phyloP scores from a whole-genome alignment of 53 echinoderm and acorn worm genomes.

The Arbacia lixula region DNA sequence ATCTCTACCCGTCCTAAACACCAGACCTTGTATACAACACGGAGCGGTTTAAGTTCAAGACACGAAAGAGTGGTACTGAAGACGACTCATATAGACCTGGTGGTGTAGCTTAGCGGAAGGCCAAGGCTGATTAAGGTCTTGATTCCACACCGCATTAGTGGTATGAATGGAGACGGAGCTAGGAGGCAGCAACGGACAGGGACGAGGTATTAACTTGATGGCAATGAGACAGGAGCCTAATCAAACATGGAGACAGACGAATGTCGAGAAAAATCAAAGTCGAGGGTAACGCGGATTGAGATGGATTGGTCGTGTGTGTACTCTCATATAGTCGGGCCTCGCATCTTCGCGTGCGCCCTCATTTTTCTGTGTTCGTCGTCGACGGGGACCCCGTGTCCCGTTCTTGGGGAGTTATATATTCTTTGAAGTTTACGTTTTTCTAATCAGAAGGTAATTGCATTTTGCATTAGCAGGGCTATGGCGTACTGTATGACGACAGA shows the following conservation, averaged over 20 bases:
- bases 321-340: no score
- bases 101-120: conserved; percentile 20
- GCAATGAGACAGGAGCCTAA: conserved; percentile 47
- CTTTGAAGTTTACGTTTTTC: conserved; percentile 29
- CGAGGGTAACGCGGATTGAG: conserved; percentile 24
- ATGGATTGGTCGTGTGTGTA: conserved; percentile 47
- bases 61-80: conserved; percentile 14
- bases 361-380: conserved; percentile 1
- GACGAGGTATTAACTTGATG: conserved; percentile 40
- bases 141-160: conserved; percentile 49
- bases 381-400: no score
- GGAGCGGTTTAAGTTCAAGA: conserved; percentile 44
- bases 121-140: conserved; percentile 40
- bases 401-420: conserved; percentile 21
- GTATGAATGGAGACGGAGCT: conserved; percentile 42
- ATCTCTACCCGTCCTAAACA: background rate
- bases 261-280: conserved; percentile 44
- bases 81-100: conserved; percentile 4
- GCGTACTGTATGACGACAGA: no score
- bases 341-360: no score
- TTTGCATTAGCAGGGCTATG: background rate
- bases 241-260: conserved; percentile 49
- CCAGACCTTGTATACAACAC: background rate
- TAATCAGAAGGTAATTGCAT: conserved; percentile 11
- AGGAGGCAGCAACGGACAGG: background rate